Base-by-base conservation (phyloP, 2,888 invertebrate genomes). In the Chrysolina americana region DNA sequence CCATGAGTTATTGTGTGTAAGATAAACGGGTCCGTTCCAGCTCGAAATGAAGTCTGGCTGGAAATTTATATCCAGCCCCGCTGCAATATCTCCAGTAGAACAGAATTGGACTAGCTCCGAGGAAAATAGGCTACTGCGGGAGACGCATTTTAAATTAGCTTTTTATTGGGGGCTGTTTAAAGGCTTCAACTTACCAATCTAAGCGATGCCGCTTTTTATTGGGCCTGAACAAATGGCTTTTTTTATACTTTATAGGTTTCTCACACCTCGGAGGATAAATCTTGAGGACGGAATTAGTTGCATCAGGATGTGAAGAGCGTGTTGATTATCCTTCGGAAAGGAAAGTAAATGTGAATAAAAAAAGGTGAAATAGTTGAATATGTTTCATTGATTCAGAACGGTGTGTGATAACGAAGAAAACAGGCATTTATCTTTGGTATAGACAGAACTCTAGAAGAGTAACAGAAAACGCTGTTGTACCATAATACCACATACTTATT, bases 21-120 rank as follows among this genome's bases (percentile, higher is more conserved):
- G 92, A 92, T 92, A 92, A 92, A 92, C 92, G 92, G 91, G 91
- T 90, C 90, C 90, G 90, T 91, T 91, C 91, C 90, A 89, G 90
- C 90, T 91, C 92, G 91, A 92, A 92, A 92, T 92, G 92, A 92
- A 92, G 92, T 92, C 92, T 88, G 88, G 90, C 88, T 88, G 88
- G 91, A 87, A 88, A 88, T 88, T 88, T 88, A 88, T 88, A 86
- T 85, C 81, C 82, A 84, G 85, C 85, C 86, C 86, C 81, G 86
- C 86, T 87, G 87, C 87, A 88, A 88, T 88, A 88, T 88, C 88
- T 88, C 85, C 86, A 85, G 84, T 82, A 85, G 85, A 86, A 85
- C 87, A 87, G 87, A 87, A 88, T 87, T 87, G 88, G 87, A 87
- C 87, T 87, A 86, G 87, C 86, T 85, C 83, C 75, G 85, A 84